Conservation (phyloP, 2,113 vertebrate species). For the Scophthalmus maximus region DNA sequence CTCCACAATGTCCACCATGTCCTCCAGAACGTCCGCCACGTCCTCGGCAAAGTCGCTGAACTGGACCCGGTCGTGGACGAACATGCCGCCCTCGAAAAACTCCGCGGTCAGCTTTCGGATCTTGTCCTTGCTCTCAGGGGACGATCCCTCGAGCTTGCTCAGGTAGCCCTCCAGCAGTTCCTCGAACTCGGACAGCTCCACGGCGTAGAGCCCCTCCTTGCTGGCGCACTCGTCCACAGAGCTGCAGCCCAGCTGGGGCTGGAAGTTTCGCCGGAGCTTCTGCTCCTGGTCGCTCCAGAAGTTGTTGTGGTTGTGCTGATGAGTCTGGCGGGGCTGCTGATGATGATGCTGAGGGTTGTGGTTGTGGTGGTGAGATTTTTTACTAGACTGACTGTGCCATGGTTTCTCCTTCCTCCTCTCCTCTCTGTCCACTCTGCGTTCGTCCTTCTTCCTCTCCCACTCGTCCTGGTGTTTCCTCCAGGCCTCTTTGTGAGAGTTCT, state of each 20-base stretch:
- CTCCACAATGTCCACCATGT: slow-evolving; percentile 88
- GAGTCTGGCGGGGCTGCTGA: not conserved
- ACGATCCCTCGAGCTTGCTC: slow-evolving; percentile 70
- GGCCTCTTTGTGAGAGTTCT: slow-evolving; percentile 74
- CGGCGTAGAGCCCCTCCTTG: slow-evolving; percentile 86
- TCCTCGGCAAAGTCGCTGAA: slow-evolving; percentile 88
- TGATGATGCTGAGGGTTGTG: slow-evolving; percentile 43
- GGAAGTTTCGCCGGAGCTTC: slow-evolving; percentile 77
- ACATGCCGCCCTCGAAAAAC: slow-evolving; percentile 85
- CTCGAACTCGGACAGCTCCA: slow-evolving; percentile 84
- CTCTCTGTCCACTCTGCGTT: slow-evolving; percentile 73
- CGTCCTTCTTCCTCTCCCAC: slow-evolving; percentile 76
- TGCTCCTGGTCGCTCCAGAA: slow-evolving; percentile 79
- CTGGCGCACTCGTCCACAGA: slow-evolving; percentile 84
- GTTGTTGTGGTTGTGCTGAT: slow-evolving; percentile 50
- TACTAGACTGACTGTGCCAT: slow-evolving; percentile 67
- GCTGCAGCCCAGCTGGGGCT: slow-evolving; percentile 80
- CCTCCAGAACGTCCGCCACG: slow-evolving; percentile 85
- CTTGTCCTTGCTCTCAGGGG: slow-evolving; percentile 69
- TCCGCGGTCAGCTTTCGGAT: slow-evolving; percentile 69
- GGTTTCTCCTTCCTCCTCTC: slow-evolving; percentile 79
- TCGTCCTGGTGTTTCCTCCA: slow-evolving; percentile 77
- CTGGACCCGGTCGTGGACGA: slow-evolving; percentile 85
- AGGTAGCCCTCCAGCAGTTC: slow-evolving; percentile 86
- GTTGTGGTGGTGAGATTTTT: slow-evolving; percentile 41